Conservation (phyloP, 2,888 invertebrate species). For the Lepidocyrtoides sp. region DNA sequence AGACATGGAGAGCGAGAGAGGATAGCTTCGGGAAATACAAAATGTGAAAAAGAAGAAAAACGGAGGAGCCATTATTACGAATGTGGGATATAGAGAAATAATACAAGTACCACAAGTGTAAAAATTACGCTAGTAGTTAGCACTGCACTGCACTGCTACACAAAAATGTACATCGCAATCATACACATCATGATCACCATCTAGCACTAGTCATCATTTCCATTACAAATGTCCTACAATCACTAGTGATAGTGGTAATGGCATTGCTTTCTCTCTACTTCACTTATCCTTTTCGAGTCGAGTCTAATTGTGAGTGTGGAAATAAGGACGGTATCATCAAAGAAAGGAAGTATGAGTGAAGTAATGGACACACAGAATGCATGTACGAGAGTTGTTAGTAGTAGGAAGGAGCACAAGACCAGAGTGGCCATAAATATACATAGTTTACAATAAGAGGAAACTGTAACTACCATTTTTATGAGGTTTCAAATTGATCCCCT, state of each 20-base stretch:
- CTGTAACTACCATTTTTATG: constrained; percentile 63
- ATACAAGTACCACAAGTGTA: background rate
- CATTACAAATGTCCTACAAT: constrained; percentile 55
- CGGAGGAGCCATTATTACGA: constrained; percentile 11
- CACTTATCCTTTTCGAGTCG: too few relatives aligned
- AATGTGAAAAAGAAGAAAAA: background rate
- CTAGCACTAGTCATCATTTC: constrained; percentile 58
- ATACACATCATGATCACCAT: background rate
- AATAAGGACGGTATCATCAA: background rate
- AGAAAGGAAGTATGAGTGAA: constrained; percentile 23
- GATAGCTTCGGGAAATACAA: constrained; percentile 17
- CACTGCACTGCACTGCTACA: background rate
- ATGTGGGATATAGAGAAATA: background rate
- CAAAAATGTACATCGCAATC: background rate
- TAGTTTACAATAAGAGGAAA: constrained; percentile 3
- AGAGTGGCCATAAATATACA: background rate
- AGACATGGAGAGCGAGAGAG: background rate
- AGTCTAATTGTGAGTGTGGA: constrained; percentile 11
- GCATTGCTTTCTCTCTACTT: background rate
- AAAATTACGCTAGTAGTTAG: constrained; percentile 50
- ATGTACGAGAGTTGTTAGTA: background rate
- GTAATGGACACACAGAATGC: background rate
- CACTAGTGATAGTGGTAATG: constrained; percentile 16
- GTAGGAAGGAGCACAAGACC: background rate
- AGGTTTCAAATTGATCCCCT: constrained; percentile 67